Evolutionary conservation across 2,888 invertebrate species (phyloP).

Genomic region (Crossocerus cetratus): DNA sequence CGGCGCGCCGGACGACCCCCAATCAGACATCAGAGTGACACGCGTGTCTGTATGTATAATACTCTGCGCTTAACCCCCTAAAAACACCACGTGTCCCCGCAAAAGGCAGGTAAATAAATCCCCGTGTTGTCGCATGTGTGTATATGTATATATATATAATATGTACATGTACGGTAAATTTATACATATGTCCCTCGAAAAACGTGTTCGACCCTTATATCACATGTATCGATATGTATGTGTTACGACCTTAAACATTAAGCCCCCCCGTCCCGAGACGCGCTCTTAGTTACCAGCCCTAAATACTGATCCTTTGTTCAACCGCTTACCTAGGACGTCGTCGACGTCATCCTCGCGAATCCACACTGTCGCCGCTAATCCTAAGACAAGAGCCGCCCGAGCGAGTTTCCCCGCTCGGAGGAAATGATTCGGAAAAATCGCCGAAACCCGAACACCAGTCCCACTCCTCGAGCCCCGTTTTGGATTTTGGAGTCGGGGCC

Average conservation of each 20-base stretch:
- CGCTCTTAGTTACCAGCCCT: neutral
- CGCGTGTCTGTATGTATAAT: neutral
- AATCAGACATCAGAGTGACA: neutral
- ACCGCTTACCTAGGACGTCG: too few species aligned
- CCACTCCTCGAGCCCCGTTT: too few species aligned
- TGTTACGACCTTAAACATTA: slow-evolving; percentile 11
- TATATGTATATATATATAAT: neutral
- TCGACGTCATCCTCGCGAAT: too few species aligned
- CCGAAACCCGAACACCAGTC: too few species aligned
- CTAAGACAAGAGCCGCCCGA: too few species aligned
- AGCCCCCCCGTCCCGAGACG: neutral
- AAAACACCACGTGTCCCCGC: neutral
- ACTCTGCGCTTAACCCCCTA: neutral
- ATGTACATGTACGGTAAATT: slow-evolving; percentile 5
- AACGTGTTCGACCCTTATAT: slow-evolving; percentile 17
- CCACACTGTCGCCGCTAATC: too few species aligned
- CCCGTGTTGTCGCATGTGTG: too few species aligned
- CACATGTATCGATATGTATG: slow-evolving; percentile 34
- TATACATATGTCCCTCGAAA: slow-evolving; percentile 7
- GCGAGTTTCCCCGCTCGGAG: too few species aligned
- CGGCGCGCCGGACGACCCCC: too few species aligned
- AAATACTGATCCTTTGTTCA: neutral
- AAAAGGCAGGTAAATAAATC: slow-evolving; percentile 3
- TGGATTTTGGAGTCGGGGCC: too few species aligned
- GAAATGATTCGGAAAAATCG: too few species aligned